Conservation (phyloP, 2,888 invertebrate genomes). For the Melanargia galathea region DNA sequence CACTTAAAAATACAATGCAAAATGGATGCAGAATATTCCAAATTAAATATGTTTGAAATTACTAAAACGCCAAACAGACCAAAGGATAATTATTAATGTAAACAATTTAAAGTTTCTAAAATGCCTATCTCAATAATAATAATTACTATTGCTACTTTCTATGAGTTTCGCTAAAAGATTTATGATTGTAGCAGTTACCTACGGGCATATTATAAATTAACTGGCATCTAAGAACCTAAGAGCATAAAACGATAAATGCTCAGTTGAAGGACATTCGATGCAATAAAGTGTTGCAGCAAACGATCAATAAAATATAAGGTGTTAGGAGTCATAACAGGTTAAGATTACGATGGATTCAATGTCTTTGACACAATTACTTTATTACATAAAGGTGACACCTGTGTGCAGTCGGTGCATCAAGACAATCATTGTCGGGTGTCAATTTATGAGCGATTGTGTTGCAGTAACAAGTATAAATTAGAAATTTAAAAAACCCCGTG, state of each 20-base stretch:
- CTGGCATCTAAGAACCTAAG: neutral
- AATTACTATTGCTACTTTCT: neutral
- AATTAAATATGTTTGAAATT: no score
- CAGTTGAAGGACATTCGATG: slow-evolving; percentile 20
- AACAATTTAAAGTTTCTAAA: neutral
- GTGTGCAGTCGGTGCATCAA: slow-evolving; percentile 39
- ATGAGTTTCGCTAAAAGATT: neutral
- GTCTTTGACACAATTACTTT: slow-evolving; percentile 51
- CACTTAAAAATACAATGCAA: no score
- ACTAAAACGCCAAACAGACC: no score
- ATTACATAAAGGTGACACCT: slow-evolving; percentile 54
- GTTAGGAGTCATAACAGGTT: slow-evolving; percentile 46
- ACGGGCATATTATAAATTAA: neutral
- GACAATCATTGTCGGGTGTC: slow-evolving; percentile 17
- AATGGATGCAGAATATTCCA: no score
- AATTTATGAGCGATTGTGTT: slow-evolving; percentile 27
- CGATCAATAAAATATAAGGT: slow-evolving; percentile 27
- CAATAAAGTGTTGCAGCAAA: slow-evolving; percentile 23
- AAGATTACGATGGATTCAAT: slow-evolving; percentile 49
- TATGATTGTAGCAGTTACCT: no score
- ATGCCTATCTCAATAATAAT: neutral
- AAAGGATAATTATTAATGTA: no score
- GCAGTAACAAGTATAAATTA: neutral
- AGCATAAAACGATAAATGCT: slow-evolving; percentile 20
- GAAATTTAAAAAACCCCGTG: no score